Evolutionary conservation across 2,888 invertebrate species (phyloP).

Genomic region (Lissonota sp.): DNA sequence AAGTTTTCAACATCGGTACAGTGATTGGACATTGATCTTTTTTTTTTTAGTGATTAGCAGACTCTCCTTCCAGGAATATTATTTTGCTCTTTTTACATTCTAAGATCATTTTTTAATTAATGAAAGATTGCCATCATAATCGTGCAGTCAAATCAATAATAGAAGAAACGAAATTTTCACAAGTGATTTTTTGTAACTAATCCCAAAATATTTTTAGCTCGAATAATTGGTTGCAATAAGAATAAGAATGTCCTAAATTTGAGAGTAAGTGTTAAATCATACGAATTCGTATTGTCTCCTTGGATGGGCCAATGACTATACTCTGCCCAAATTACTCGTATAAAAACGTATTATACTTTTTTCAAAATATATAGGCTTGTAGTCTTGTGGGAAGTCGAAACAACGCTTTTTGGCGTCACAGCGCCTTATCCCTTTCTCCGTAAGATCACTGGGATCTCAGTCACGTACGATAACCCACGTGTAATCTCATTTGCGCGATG

Average conservation of each 20-base stretch:
- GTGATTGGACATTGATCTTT: slow-evolving; percentile 5
- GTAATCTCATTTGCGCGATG: slow-evolving; percentile 65
- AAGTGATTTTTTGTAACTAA: no score
- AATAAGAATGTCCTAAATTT: neutral
- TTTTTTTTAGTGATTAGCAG: neutral
- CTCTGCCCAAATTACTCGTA: neutral
- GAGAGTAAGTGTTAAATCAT: neutral
- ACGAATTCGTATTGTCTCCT: neutral
- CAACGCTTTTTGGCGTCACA: slow-evolving; percentile 60
- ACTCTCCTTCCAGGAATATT: neutral
- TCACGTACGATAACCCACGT: slow-evolving; percentile 74
- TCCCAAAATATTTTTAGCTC: no score
- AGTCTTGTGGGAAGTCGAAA: slow-evolving; percentile 5
- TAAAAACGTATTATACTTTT: neutral
- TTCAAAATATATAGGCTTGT: neutral
- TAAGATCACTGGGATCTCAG: slow-evolving; percentile 71
- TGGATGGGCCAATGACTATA: slow-evolving; percentile 2
- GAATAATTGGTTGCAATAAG: neutral
- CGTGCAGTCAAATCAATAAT: neutral
- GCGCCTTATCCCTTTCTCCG: slow-evolving; percentile 65
- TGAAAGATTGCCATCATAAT: neutral
- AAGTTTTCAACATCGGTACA: neutral
- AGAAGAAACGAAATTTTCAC: neutral
- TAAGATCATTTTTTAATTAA: neutral
- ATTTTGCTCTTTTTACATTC: neutral